These are phyloP conservation scores for Amblyornis subalaris DNA, from an alignment of 2,113 vertebrate genomes.

Conservation along the genomic window DNA sequence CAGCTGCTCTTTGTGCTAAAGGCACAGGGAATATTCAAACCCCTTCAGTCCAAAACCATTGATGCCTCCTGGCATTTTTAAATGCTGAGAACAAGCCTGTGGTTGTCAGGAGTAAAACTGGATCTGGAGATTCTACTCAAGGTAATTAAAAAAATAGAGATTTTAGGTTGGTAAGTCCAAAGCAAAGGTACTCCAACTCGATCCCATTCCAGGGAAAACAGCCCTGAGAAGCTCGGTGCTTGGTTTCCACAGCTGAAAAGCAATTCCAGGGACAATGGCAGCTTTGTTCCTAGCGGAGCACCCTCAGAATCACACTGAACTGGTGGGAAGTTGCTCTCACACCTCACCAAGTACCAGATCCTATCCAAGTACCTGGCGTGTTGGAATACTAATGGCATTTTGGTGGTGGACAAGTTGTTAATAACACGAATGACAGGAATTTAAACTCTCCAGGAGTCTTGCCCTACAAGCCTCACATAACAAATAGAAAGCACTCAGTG, in stretches of 20 bases:
- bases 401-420: background rate
- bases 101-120: background rate
- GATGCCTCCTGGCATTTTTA: background rate
- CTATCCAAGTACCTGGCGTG: background rate
- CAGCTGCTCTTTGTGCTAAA: background rate
- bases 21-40: background rate
- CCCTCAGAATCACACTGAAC: fast-evolving
- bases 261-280: background rate
- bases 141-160: background rate
- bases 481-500: background rate
- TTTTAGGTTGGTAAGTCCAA: background rate
- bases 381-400: fast-evolving
- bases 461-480: background rate
- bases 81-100: background rate
- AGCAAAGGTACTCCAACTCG: background rate
- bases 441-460: background rate
- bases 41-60: background rate
- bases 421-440: background rate
- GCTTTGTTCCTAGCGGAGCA: background rate
- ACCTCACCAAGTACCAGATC: background rate
- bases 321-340: background rate
- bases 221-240: background rate
- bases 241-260: background rate
- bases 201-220: background rate
- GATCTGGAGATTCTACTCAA: background rate